A percentile compares a stretch with the other conserved stretches of the same genome.
phyloP scores from a whole-genome alignment of 2,888 invertebrate species.

The Drosophila eohydei region DNA sequence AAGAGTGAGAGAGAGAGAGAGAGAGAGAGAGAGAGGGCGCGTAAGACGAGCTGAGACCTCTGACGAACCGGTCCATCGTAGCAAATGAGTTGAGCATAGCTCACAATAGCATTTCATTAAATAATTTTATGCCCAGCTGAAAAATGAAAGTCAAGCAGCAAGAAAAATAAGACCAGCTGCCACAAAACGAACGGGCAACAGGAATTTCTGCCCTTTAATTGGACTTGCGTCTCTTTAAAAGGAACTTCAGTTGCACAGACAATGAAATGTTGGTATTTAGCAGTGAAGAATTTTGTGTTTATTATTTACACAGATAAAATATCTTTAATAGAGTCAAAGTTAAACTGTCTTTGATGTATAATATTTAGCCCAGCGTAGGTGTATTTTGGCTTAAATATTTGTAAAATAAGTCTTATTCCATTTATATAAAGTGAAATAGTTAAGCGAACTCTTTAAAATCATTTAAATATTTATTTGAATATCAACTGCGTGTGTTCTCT shows the following conservation, averaged over 20 bases:
- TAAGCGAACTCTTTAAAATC: background rate
- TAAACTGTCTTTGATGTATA: background rate
- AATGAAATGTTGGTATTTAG: background rate
- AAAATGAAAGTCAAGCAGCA: slow-evolving; percentile 41
- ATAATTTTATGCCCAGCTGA: slow-evolving; percentile 38
- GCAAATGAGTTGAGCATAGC: slow-evolving; percentile 26
- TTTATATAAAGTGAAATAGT: background rate
- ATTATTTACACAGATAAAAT: background rate
- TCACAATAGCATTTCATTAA: slow-evolving; percentile 38
- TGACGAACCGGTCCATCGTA: background rate
- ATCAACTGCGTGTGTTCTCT: slow-evolving; percentile 1
- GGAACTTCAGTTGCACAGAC: background rate
- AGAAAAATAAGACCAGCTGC: slow-evolving; percentile 10
- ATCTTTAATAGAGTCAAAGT: background rate
- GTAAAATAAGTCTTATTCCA: too few relatives aligned
- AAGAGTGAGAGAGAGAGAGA: background rate
- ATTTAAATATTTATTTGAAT: slow-evolving; percentile 16
- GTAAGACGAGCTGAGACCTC: background rate
- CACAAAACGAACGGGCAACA: slow-evolving; percentile 10
- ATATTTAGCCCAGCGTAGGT: too few relatives aligned
- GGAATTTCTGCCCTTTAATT: slow-evolving; percentile 15
- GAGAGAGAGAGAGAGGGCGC: background rate
- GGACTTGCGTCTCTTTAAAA: slow-evolving; percentile 24
- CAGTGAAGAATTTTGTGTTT: background rate
- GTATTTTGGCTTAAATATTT: background rate